A percentile compares a stretch with the other conserved stretches of the same genome.
Evolutionary conservation across 2,888 invertebrate species (phyloP).

Genomic region (Trichacis sp.): DNA sequence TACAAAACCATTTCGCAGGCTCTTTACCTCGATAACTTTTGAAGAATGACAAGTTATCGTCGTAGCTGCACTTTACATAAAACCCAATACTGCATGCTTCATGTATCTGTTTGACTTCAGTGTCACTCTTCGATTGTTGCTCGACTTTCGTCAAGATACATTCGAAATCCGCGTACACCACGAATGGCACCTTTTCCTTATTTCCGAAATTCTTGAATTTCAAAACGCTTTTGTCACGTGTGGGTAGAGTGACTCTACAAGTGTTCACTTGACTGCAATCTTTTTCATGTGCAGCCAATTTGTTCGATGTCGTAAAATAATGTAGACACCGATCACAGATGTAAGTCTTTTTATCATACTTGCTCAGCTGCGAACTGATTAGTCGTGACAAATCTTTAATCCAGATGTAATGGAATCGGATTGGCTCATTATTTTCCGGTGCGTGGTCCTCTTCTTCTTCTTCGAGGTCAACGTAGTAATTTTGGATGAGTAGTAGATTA

Average conservation of each 20-base stretch:
- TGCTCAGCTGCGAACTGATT: not conserved
- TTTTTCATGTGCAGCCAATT: not conserved
- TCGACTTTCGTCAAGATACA: not conserved
- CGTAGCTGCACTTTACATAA: not conserved
- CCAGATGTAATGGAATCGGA: not conserved
- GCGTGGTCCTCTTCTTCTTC: not conserved
- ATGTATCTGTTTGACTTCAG: not conserved
- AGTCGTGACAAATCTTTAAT: not conserved
- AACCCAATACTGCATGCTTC: not conserved
- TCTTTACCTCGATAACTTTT: too few relatives aligned
- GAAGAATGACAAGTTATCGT: not conserved
- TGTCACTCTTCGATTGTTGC: not conserved
- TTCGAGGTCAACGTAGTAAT: not conserved
- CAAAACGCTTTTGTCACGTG: not conserved
- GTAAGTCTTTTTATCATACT: not conserved
- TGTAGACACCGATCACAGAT: not conserved
- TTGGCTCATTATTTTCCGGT: not conserved
- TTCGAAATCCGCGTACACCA: conserved; percentile 2
- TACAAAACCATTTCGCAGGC: too few relatives aligned
- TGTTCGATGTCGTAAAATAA: not conserved
- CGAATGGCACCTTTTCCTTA: not conserved
- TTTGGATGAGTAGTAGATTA: too few relatives aligned
- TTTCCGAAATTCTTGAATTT: not conserved
- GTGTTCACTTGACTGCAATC: not conserved
- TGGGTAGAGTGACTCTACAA: not conserved